These are phyloP conservation scores for Drosophila suzukii DNA, from an alignment of 1,140 invertebrate species.

Conservation along the genomic window DNA sequence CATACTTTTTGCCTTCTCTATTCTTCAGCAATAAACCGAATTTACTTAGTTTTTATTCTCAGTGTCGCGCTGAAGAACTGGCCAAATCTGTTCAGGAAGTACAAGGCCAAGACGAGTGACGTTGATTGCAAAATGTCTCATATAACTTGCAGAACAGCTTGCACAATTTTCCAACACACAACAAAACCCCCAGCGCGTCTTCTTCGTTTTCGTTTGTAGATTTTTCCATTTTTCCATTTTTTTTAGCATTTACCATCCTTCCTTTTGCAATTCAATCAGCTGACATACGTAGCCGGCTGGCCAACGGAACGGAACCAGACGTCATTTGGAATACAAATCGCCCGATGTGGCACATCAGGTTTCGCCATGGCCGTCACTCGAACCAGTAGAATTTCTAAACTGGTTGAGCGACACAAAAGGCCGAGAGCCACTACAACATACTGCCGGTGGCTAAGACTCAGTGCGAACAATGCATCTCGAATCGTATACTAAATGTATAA, in stretches of 20 bases:
- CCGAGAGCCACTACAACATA: conserved; percentile 11
- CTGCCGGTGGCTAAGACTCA: neutral
- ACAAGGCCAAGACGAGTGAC: conserved; percentile 18
- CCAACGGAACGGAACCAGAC: conserved; percentile 71
- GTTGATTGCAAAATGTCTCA: conserved; percentile 60
- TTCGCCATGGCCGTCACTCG: conserved; percentile 71
- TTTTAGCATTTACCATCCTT: conserved; percentile 22
- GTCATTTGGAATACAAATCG: conserved; percentile 79
- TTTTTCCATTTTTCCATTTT: conserved; percentile 3
- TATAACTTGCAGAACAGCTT: conserved; percentile 48
- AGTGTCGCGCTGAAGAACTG: neutral
- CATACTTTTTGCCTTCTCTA: too few species aligned
- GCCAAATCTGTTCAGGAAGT: conserved; percentile 5
- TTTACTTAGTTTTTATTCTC: neutral
- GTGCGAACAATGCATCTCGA: conserved; percentile 38
- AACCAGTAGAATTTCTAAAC: conserved; percentile 75
- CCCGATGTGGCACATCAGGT: conserved; percentile 74
- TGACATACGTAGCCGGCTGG: conserved; percentile 51
- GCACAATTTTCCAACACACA: conserved; percentile 27
- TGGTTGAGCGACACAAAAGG: conserved; percentile 68
- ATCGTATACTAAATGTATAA: conserved; percentile 56
- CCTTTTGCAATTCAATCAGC: conserved; percentile 74
- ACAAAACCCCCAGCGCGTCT: neutral
- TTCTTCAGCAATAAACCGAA: neutral
- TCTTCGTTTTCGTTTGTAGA: conserved; percentile 4